A percentile compares a stretch with the other conserved stretches of the same genome.
These are phyloP conservation scores for Dinomys branickii DNA, from an alignment of 2,113 vertebrate genomes.

Conservation along the genomic window DNA sequence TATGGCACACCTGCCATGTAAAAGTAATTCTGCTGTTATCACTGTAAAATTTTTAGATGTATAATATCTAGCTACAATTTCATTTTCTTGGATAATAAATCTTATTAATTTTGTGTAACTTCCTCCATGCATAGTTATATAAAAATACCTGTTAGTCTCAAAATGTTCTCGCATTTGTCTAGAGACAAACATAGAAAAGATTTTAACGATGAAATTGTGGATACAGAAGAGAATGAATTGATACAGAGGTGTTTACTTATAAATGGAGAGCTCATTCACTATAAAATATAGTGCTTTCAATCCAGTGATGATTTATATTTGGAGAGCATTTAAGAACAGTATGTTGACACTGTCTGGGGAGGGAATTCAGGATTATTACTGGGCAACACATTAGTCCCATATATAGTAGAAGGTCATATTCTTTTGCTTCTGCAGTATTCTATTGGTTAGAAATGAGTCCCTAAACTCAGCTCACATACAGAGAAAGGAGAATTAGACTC, in stretches of 20 bases:
- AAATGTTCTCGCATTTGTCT: conserved; percentile 1
- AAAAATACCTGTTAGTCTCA: background rate
- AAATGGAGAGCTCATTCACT: background rate
- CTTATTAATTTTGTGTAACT: background rate
- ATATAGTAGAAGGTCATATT: background rate
- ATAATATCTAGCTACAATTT: background rate
- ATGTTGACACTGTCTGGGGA: background rate
- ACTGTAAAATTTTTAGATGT: background rate
- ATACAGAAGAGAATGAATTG: background rate
- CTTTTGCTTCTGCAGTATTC: background rate
- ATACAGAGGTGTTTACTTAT: background rate
- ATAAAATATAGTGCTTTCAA: conserved; percentile 7
- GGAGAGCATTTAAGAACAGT: background rate
- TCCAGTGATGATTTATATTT: background rate
- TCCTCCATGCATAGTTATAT: background rate
- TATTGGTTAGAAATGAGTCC: background rate
- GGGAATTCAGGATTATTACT: background rate
- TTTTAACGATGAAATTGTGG: background rate
- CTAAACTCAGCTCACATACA: background rate
- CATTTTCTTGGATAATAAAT: background rate
- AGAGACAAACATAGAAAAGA: background rate
- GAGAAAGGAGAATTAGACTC: background rate
- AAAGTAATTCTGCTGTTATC: conserved; percentile 24
- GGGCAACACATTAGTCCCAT: background rate
- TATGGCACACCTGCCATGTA: background rate